Evolutionary conservation across 2,797 vertebrate species (phyloP), one percentile per base, ranked within the genome.

Genomic region (Salarias fasciatus): DNA sequence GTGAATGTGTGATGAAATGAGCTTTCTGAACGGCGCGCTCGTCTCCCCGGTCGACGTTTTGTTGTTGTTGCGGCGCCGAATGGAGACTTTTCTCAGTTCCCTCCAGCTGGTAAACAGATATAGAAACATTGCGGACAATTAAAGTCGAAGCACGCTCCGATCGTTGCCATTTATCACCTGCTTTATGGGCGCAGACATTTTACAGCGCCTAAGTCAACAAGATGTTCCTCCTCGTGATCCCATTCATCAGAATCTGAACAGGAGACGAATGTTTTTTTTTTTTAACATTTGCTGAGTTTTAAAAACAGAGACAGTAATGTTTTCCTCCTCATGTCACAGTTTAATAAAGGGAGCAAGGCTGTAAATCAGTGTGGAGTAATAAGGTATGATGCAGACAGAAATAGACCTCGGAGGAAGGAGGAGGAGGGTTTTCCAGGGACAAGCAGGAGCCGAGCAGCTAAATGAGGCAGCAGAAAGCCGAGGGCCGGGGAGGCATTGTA

Each of bases 41-140:
- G 33, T 35, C 5, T 10, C 36, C 29, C 13, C n/a, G 13, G n/a
- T 28, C 55, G 63, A 43, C 33, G 8, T 64, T n/a, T 60, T 59
- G 50, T 48, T 64, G 54, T 33, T 63, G 44, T 41, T 68, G 18
- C 6, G 14, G 29, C 3, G 29, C 63, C 0, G 5, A 65, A 59
- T 5, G 14, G 9, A 45, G 36, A 44, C 49, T 48, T 56, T n/a
- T 55, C 8, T 44, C 50, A 35, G 13, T 31, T 61, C 61, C 9
- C 44, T 43, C 44, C 63, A 87, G 48, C 60, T 82, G 80, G 69
- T 14, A 24, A 43, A 53, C 80, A 82, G 73, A 51, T 69, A 83
- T 66, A 68, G 69, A 72, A 65, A 42, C 36, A 11, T 9, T 74
- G 50, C 14, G 43, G 52, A 58, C 56, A 33, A 73, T 79, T 64